Percentiles rank a stretch among this genome's conserved stretches.
Evolutionary conservation across 2,888 invertebrate species (phyloP).

Genomic region (Tineola bisselliella): DNA sequence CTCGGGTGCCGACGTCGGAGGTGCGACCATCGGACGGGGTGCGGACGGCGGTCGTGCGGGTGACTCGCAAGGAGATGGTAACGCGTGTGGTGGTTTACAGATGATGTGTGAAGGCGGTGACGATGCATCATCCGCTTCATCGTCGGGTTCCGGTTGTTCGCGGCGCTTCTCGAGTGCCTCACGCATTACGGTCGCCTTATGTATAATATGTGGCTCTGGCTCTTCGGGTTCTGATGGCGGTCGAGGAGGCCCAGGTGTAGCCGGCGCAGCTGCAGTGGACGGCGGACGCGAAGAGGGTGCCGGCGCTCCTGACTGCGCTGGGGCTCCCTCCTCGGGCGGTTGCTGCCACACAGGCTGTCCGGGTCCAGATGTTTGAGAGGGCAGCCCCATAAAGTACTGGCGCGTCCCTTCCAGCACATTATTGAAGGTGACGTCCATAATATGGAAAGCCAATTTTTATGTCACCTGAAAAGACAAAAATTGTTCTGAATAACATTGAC

Average conservation of each 20-base stretch:
- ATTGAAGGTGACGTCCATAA: constrained; percentile 81
- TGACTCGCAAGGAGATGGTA: constrained; percentile 50
- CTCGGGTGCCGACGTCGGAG: constrained; percentile 28
- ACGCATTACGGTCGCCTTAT: constrained; percentile 64
- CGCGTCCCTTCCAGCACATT: constrained; percentile 86
- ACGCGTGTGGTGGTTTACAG: constrained; percentile 46
- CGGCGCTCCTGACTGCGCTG: constrained; percentile 53
- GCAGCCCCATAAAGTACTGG: constrained; percentile 84
- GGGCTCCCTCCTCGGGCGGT: constrained; percentile 47
- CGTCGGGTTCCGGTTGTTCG: constrained; percentile 52
- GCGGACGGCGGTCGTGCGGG: constrained; percentile 34
- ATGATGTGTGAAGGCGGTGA: constrained; percentile 62
- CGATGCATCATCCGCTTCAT: constrained; percentile 44
- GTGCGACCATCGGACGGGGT: constrained; percentile 18
- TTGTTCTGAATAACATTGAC: background rate
- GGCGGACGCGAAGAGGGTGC: constrained; percentile 58
- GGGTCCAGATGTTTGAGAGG: constrained; percentile 46
- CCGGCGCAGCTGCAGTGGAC: constrained; percentile 44
- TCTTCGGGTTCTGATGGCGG: constrained; percentile 59
- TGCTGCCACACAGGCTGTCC: constrained; percentile 47
- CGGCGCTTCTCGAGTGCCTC: constrained; percentile 60
- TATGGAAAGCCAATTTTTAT: constrained; percentile 40
- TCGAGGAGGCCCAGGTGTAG: constrained; percentile 49
- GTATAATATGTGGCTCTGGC: constrained; percentile 65
- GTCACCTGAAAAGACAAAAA: constrained; percentile 36